These are phyloP conservation scores for Pangasius mekongensis DNA, from an alignment of 2,797 vertebrate genomes.

Conservation along the genomic window DNA sequence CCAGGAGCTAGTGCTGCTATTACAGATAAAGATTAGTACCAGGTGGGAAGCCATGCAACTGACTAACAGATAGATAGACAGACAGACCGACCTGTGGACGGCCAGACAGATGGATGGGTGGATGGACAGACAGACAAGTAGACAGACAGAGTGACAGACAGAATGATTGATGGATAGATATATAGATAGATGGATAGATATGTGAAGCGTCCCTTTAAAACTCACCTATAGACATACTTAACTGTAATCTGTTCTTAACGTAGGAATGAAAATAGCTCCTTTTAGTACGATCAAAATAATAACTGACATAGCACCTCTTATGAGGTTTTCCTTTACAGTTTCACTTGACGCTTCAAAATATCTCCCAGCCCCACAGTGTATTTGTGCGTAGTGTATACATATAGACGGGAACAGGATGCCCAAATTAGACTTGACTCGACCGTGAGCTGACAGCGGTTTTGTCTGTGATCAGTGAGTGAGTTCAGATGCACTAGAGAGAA, in stretches of 20 bases:
- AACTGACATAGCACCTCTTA: slow-evolving; percentile 2
- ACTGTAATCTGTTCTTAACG: background rate
- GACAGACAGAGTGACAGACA: background rate
- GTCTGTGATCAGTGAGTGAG: slow-evolving; percentile 56
- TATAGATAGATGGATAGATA: background rate
- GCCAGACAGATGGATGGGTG: background rate
- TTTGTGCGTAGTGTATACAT: background rate
- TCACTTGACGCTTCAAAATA: background rate
- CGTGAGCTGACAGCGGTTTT: slow-evolving; percentile 53
- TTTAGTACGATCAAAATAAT: background rate
- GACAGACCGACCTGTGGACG: background rate
- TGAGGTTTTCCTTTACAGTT: background rate
- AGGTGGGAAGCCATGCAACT: background rate
- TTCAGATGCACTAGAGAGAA: slow-evolving; percentile 41
- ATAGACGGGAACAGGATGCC: background rate
- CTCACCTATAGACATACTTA: background rate
- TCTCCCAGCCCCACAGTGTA: background rate
- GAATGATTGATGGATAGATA: background rate
- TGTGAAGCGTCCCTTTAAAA: background rate
- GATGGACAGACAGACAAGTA: background rate
- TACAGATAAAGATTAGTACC: background rate
- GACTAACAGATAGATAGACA: too few species aligned
- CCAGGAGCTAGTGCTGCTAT: background rate
- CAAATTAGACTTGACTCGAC: slow-evolving; percentile 52
- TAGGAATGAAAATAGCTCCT: background rate